phyloP scores from a whole-genome alignment of 1,140 invertebrate genomes.

The Chionoecetes opilio region DNA sequence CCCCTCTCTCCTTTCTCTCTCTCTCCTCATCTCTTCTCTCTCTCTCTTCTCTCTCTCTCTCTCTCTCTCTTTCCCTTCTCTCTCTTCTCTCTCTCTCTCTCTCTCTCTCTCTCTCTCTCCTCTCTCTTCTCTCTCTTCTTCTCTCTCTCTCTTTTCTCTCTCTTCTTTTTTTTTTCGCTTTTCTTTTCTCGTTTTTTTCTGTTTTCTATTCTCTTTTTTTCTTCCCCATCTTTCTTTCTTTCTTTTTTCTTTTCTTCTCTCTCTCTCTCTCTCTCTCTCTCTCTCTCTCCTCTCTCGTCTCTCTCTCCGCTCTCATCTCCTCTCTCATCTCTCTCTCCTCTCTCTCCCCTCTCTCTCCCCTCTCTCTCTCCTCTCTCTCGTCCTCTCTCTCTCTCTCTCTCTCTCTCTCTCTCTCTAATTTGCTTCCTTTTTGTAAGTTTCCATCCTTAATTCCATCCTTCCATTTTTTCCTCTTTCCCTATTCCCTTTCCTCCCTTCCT shows the following conservation, averaged over 20 bases:
- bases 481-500: not conserved
- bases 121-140: not conserved
- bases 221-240: not conserved
- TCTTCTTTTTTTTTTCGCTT: not conserved
- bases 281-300: not conserved
- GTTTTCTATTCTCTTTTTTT: not conserved
- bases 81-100: too few relatives aligned
- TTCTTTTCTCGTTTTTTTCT: not conserved
- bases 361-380: not conserved
- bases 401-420: not conserved
- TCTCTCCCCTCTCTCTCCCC: not conserved
- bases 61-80: too few relatives aligned
- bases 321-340: not conserved
- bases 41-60: too few relatives aligned
- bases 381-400: not conserved
- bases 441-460: not conserved
- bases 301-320: not conserved
- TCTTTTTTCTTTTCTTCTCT: not conserved
- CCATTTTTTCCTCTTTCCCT: not conserved
- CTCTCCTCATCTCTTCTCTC: too few relatives aligned
- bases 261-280: not conserved
- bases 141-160: not conserved
- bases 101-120: not conserved
- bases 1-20: too few relatives aligned
- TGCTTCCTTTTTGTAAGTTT: not conserved